These are phyloP conservation scores for Cheilosia variabilis DNA, from an alignment of 2,888 invertebrate genomes.

Conservation along the genomic window DNA sequence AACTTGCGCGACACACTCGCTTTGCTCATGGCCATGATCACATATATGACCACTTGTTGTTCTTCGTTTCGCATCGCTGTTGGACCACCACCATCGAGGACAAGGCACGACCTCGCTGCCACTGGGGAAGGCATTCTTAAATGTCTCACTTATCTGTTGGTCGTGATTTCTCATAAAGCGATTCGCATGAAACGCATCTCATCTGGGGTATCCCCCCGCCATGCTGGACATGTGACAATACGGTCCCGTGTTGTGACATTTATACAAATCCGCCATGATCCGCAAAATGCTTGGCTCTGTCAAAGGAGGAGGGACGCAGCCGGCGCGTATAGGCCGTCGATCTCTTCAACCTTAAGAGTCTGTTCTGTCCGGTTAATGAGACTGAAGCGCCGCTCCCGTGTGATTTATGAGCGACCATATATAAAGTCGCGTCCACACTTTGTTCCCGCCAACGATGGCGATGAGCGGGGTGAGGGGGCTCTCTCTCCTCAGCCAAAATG, in stretches of 20 bases:
- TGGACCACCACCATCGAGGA: constrained; percentile 72
- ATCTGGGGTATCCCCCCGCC: constrained; percentile 5
- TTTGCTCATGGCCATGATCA: constrained; percentile 6
- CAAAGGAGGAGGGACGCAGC: constrained; percentile 25
- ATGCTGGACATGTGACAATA: constrained; percentile 59
- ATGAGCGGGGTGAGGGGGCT: constrained; percentile 22
- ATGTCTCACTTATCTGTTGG: constrained; percentile 73
- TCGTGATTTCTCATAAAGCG: constrained; percentile 66
- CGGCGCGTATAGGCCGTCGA: constrained; percentile 4
- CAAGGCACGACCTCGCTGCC: constrained; percentile 57
- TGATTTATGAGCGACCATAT: constrained; percentile 70
- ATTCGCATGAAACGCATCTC: constrained; percentile 61
- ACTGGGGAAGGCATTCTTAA: constrained; percentile 65
- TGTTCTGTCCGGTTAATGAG: constrained; percentile 68
- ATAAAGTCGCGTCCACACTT: constrained; percentile 69
- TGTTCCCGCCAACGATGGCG: constrained; percentile 56
- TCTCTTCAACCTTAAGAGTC: constrained; percentile 44
- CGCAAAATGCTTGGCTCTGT: constrained; percentile 27
- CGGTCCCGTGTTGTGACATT: constrained; percentile 61
- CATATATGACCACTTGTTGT: constrained; percentile 1
- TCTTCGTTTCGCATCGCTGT: constrained; percentile 11
- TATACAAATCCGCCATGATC: constrained; percentile 38
- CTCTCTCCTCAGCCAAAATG: constrained; percentile 50
- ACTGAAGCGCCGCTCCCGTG: constrained; percentile 68
- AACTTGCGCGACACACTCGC: constrained; percentile 59